These are phyloP conservation scores for Harmothoe impar DNA, from an alignment of 2,888 invertebrate species.

Conservation along the genomic window DNA sequence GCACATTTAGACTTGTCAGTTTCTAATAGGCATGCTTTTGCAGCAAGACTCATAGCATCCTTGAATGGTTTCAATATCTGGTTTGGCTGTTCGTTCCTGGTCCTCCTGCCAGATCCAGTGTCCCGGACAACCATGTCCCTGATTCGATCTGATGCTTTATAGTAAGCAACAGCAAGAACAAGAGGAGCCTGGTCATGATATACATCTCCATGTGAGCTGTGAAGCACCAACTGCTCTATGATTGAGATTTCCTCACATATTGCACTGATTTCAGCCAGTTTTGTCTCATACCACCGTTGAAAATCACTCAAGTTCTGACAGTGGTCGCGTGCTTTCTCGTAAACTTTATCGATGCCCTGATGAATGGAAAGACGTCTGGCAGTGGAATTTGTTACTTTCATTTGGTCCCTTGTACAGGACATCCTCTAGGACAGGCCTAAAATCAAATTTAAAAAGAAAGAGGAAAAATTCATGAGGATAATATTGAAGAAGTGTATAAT, in stretches of 20 bases:
- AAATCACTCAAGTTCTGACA: constrained; percentile 1
- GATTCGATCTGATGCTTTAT: not conserved
- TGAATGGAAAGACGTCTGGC: not conserved
- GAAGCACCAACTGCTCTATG: not conserved
- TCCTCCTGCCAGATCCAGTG: not conserved
- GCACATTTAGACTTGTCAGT: constrained; percentile 33
- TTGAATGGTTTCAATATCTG: not conserved
- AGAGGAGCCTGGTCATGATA: not conserved
- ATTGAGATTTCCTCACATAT: not conserved
- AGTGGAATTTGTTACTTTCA: constrained; percentile 3
- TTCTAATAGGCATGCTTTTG: not conserved
- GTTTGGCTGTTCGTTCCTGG: not conserved
- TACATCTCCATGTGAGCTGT: not conserved
- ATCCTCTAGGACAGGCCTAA: not conserved
- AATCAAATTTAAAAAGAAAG: no score
- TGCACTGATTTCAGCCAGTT: not conserved
- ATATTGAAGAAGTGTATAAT: no score
- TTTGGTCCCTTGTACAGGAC: not conserved
- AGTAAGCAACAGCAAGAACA: constrained; percentile 28
- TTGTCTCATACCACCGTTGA: constrained; percentile 34
- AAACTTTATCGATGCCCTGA: not conserved
- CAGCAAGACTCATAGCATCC: constrained; percentile 20
- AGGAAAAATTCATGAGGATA: no score
- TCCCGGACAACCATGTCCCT: not conserved
- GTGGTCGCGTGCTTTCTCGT: not conserved